Percentiles rank a stretch among this genome's conserved stretches.
Evolutionary conservation across 2,888 invertebrate species (phyloP).

Genomic region (Xestia xanthographa): DNA sequence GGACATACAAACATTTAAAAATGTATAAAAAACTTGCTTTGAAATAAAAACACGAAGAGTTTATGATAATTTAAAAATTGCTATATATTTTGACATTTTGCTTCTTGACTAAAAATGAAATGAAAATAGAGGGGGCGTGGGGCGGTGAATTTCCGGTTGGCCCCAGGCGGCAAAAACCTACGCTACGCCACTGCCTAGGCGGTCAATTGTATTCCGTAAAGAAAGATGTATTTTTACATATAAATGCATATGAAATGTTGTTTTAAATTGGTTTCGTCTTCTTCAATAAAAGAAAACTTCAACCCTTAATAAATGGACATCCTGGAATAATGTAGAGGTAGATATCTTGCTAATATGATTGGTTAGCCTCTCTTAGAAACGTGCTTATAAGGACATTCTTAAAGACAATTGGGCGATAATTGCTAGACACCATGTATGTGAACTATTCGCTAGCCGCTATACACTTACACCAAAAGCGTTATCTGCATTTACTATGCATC

Average conservation of each 20-base stretch:
- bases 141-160: too few relatives aligned
- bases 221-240: background rate
- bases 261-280: background rate
- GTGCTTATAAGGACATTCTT: background rate
- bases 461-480: slow-evolving; percentile 60
- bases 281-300: background rate
- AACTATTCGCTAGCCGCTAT: slow-evolving; percentile 43
- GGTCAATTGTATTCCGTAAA: background rate
- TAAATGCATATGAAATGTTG: background rate
- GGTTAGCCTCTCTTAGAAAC: background rate
- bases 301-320: background rate
- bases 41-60: too few relatives aligned
- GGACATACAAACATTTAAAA: too few relatives aligned
- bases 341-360: background rate
- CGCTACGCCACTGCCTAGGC: too few relatives aligned
- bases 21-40: too few relatives aligned
- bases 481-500: slow-evolving; percentile 73
- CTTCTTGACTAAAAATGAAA: too few relatives aligned
- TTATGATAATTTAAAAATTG: too few relatives aligned
- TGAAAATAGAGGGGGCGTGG: too few relatives aligned
- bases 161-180: too few relatives aligned
- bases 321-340: background rate
- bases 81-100: too few relatives aligned
- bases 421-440: background rate
- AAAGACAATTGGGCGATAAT: background rate